phyloP scores from a whole-genome alignment of 2,113 vertebrate genomes.

The Cinclus mexicanus region DNA sequence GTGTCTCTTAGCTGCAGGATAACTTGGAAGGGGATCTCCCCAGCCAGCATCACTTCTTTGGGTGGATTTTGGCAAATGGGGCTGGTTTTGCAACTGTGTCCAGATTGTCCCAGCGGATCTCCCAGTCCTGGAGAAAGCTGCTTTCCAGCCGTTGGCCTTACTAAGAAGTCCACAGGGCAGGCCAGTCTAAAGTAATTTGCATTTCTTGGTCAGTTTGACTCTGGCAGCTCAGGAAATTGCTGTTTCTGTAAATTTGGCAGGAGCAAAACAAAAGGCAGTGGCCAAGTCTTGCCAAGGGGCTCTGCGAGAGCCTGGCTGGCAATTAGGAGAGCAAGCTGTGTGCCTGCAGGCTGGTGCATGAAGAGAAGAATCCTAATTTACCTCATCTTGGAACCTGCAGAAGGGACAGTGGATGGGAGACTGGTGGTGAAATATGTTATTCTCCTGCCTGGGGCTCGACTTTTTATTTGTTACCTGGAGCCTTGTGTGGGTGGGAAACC shows the following conservation, averaged over 20 bases:
- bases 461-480: not conserved
- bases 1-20: not conserved
- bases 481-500: not conserved
- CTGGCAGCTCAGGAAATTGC: not conserved
- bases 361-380: not conserved
- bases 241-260: not conserved
- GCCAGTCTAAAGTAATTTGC: not conserved
- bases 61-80: not conserved
- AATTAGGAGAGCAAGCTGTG: not conserved
- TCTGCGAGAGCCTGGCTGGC: not conserved
- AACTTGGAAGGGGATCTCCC: not conserved
- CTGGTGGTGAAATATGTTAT: not conserved
- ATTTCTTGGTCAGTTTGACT: not conserved
- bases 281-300: not conserved
- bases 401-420: not conserved
- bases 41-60: not conserved
- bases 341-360: not conserved
- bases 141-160: not conserved
- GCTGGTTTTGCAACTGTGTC: not conserved
- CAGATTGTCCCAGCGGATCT: not conserved
- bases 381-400: not conserved
- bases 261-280: not conserved
- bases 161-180: not conserved
- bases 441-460: not conserved
- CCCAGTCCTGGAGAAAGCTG: not conserved